Evolutionary conservation across 2,797 vertebrate species (phyloP).

Genomic region (Muscicapa striata): DNA sequence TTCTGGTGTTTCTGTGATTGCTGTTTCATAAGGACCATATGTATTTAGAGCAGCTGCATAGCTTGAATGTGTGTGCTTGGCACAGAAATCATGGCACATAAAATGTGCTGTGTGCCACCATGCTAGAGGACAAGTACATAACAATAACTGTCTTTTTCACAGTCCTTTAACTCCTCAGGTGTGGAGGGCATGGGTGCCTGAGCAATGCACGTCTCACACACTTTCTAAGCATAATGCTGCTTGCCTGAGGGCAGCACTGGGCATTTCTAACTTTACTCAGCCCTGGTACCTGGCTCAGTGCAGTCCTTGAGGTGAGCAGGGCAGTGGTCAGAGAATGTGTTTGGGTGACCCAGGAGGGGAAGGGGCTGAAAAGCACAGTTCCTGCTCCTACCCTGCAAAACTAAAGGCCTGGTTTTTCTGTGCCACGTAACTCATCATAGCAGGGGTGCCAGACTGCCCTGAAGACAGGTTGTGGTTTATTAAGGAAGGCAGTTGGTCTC

Average conservation of each 20-base stretch:
- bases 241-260: background rate
- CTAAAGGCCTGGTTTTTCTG: background rate
- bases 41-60: background rate
- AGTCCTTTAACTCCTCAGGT: background rate
- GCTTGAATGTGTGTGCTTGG: background rate
- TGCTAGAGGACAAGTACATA: background rate
- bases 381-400: background rate
- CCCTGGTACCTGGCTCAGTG: background rate
- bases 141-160: background rate
- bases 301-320: background rate
- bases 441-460: conserved; percentile 20
- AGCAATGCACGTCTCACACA: background rate
- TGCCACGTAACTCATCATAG: background rate
- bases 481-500: background rate
- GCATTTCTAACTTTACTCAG: background rate
- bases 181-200: background rate
- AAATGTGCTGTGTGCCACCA: background rate
- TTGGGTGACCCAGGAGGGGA: background rate
- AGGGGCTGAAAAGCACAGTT: background rate
- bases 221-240: background rate
- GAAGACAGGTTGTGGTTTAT: background rate
- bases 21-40: background rate
- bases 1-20: background rate
- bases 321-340: rapidly evolving
- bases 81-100: background rate